Evolutionary conservation across 2,797 vertebrate genomes (phyloP).

Genomic region (Pyrocephalus nanus): DNA sequence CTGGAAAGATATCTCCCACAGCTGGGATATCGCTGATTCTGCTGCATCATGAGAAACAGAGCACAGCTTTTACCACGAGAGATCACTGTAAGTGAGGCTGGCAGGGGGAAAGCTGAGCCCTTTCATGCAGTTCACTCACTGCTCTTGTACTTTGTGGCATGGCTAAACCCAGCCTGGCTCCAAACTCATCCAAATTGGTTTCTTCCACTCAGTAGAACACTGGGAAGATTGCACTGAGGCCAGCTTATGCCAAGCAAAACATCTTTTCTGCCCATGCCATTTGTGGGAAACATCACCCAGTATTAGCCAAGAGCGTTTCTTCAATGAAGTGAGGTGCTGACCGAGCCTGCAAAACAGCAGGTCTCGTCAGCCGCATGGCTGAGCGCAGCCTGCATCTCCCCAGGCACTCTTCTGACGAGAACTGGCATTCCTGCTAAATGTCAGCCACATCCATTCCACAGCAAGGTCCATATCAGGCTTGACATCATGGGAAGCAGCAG

Average conservation of each 20-base stretch:
- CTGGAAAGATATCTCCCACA: not conserved
- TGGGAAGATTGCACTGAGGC: not conserved
- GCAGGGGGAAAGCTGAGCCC: not conserved
- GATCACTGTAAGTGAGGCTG: not conserved
- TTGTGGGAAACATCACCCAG: not conserved
- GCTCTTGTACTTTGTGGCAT: not conserved
- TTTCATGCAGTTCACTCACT: rapidly evolving
- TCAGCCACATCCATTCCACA: not conserved
- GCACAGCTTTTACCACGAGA: not conserved
- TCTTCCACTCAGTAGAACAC: not conserved
- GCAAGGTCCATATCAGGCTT: not conserved
- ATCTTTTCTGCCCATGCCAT: not conserved
- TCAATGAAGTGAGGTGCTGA: slow-evolving; percentile 6
- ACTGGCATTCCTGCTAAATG: slow-evolving; percentile 26
- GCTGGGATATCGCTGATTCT: not conserved
- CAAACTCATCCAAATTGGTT: not conserved
- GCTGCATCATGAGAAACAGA: not conserved
- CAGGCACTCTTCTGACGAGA: slow-evolving; percentile 14
- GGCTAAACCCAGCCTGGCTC: not conserved
- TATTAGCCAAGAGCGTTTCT: not conserved
- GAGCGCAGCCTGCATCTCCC: not conserved
- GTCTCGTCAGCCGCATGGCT: not conserved
- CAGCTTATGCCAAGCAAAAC: not conserved
- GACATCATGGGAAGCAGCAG: not conserved
- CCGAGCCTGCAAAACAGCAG: slow-evolving; percentile 9